A percentile compares a stretch with the other conserved stretches of the same genome.
These are phyloP conservation scores for Conops quadrifasciatus DNA, from an alignment of 2,888 invertebrate species.

Conservation along the genomic window DNA sequence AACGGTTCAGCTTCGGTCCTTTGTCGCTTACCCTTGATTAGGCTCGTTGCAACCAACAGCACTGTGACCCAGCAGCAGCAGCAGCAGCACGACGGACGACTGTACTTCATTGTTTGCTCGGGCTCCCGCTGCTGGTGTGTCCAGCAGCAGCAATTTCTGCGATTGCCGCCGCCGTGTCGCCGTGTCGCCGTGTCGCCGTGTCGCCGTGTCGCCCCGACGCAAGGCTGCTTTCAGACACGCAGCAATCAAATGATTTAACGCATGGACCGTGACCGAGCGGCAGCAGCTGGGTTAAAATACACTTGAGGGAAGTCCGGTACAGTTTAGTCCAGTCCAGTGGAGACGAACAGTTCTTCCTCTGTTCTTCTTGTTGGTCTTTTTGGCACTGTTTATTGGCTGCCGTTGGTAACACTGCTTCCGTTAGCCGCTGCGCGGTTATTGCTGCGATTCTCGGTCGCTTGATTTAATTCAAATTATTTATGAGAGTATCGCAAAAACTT, in stretches of 20 bases:
- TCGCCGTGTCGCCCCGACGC: neutral
- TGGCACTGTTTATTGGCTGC: neutral
- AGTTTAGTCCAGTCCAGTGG: constrained; percentile 26
- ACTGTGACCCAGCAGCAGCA: constrained; percentile 56
- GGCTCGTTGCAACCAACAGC: constrained; percentile 56
- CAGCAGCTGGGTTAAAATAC: neutral
- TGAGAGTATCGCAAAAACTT: neutral
- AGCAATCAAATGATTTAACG: no score
- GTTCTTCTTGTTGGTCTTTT: constrained; percentile 8
- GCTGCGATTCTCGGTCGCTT: neutral
- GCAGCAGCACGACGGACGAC: constrained; percentile 46
- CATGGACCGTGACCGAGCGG: neutral
- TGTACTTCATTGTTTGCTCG: constrained; percentile 47
- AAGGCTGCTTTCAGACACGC: neutral
- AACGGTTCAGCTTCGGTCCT: neutral
- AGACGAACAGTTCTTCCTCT: neutral
- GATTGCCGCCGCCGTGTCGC: neutral
- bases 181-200: neutral
- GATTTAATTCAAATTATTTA: neutral
- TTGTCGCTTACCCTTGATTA: constrained; percentile 55
- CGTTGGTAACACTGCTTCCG: neutral
- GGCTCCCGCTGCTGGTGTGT: constrained; percentile 29
- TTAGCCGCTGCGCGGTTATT: neutral
- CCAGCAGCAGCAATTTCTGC: constrained; percentile 1
- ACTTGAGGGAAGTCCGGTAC: neutral